Base-by-base conservation (phyloP, 2,113 vertebrate species). In the Pachycephala philippinensis region DNA sequence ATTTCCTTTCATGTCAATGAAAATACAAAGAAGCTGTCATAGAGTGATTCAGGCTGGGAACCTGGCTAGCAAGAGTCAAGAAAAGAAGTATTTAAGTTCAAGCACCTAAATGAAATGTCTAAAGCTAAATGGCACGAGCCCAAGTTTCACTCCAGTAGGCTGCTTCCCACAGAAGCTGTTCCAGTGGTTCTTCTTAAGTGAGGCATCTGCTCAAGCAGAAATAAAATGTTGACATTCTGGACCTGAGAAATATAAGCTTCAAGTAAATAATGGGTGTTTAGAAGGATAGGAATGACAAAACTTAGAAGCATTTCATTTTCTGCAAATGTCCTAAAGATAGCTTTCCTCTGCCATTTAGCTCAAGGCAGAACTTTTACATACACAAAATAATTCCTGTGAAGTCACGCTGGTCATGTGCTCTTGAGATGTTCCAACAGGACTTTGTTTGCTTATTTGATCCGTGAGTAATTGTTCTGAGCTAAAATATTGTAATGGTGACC, bases 281-380 rank as follows among this genome's bases (percentile, higher is more conserved):
- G 65, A 91, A 89, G 49, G n/a, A 30, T 68, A 95, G 77, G 70
- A 94, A 96, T 94, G 84, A 82, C 72, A 96, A 96, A 91, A 96
- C 74, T 85, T 59, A 71, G 60, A 94, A 89, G 65, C 64, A 84
- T 94, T 95, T 95, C 0, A 82, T 93, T 95, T 95, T 82, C 61
- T 89, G 49, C 65, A 50, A 84, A 65, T 81, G 53, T 93, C 74
- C 65, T 94, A 94, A 96, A 91, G 77, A 82, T 64, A 84, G 65
- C 28, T 86, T 94, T 89, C 56, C 53, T 84, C 45, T 91, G 91
- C 78, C 63, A 17, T 94, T 95, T 94, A 90, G 75, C 92, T 95
- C 49, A 74, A 72, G 82, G 75, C 87, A 94, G 78, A 80, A 80
- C 42, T 87, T 84, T 47, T 88, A 77, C 57, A 93, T 61, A 77